Conservation (phyloP, 1,140 invertebrate genomes). For the Acromyrmex heyeri region DNA sequence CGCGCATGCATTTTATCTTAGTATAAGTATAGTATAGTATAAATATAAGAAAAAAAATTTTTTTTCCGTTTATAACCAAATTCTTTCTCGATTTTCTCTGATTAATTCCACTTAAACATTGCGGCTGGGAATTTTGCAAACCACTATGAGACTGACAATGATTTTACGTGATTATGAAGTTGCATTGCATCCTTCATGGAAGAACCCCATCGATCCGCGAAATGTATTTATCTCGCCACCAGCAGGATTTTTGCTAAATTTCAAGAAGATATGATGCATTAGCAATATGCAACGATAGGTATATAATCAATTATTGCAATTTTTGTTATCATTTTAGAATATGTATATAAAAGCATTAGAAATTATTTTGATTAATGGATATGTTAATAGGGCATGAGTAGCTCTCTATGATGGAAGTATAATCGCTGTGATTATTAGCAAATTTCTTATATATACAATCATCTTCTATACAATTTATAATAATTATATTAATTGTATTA, state of each 20-base stretch:
- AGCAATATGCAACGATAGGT: background rate
- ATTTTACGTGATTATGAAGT: constrained; percentile 85
- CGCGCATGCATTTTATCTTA: background rate
- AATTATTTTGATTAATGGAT: background rate
- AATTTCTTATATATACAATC: background rate
- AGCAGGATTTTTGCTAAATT: constrained; percentile 62
- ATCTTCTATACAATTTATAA: background rate
- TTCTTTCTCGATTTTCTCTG: background rate
- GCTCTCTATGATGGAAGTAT: background rate
- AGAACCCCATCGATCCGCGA: constrained; percentile 47
- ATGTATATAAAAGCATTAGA: background rate
- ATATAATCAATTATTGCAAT: background rate
- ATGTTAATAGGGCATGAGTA: background rate
- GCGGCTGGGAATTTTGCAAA: constrained; percentile 89
- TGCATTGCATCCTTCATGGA: constrained; percentile 77
- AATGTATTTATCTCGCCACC: constrained; percentile 67
- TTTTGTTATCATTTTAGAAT: background rate
- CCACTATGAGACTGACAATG: constrained; percentile 87
- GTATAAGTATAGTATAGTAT: too few relatives aligned
- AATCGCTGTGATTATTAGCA: background rate
- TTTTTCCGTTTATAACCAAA: background rate
- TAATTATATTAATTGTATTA: constrained; percentile 8
- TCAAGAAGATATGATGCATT: constrained; percentile 66
- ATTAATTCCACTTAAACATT: constrained; percentile 1
- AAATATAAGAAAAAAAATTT: background rate